Evolutionary conservation across 2,113 vertebrate genomes (phyloP).

Genomic region (Petromus typicus): DNA sequence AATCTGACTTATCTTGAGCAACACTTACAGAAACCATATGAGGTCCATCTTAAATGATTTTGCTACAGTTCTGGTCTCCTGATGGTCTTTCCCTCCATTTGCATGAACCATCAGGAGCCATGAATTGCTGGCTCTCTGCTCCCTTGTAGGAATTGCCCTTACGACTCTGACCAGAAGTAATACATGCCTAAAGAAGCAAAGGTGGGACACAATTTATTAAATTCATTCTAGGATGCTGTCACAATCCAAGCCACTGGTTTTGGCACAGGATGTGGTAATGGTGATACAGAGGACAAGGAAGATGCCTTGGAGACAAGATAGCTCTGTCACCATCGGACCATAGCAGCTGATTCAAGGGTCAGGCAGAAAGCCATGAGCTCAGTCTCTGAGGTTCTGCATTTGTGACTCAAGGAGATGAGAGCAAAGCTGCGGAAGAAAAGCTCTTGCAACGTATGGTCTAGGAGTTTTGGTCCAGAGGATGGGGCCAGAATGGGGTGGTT

Average conservation of each 20-base stretch:
- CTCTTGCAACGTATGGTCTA: background rate
- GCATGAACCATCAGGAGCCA: background rate
- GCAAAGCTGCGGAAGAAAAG: background rate
- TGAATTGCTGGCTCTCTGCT: background rate
- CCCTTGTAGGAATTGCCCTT: background rate
- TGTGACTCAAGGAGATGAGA: background rate
- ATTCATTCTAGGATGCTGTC: background rate
- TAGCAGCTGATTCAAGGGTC: background rate
- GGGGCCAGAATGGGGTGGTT: background rate
- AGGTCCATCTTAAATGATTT: background rate
- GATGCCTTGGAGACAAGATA: background rate
- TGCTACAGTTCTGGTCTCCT: background rate
- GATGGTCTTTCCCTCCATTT: background rate
- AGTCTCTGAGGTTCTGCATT: background rate
- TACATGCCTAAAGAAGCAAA: background rate
- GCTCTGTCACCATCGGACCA: background rate
- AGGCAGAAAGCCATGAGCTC: background rate
- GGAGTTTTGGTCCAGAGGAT: background rate
- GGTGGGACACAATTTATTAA: background rate
- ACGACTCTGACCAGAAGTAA: background rate
- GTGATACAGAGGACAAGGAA: background rate
- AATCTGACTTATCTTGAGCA: background rate
- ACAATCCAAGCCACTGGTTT: background rate
- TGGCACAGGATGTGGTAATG: background rate
- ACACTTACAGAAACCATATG: background rate